Evolutionary conservation across 2,888 invertebrate genomes (phyloP), one percentile per base, ranked within the genome.

Genomic region (Leuctra nigra): DNA sequence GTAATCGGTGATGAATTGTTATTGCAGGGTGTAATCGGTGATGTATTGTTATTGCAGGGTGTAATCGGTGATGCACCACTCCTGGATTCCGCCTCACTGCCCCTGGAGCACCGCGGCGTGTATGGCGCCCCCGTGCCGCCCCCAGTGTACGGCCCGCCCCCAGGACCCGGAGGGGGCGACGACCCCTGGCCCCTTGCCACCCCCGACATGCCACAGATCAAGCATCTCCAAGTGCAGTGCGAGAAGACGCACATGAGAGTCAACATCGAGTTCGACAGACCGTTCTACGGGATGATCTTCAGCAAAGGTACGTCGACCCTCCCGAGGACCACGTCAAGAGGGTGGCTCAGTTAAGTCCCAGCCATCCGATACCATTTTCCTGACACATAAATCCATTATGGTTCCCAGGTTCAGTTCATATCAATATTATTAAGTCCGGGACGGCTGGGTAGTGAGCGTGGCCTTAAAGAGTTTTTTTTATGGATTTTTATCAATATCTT

Each of bases 231-330:
- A 77, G 94, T 94, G 64, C 93, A 94, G 71, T 94, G 94, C 73
- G 94, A 94, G 73, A 94, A 94, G 73, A 92, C 93, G 48, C 91
- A 92, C 71, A 94, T 94, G 93, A 80, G 93, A 54, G 94, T 94
- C 56, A 92, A 92, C 72, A 91, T 95, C 67, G 93, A 93, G 72
- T 95, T 94, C 74, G 94, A 94, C 71, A 81, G 93, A 48, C 93
- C 94, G 13, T 94, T 94, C 76, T 92, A 93, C 71, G 94, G 94
- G 25, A 92, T 94, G 89, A 93, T 94, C 69, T 94, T 94, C 77
- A 92, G 92, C 60, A 94, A 94, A 74, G 94, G 76, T 62, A 62
- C 63, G 29, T 11, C n/a, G n/a, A n/a, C n/a, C n/a, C n/a, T n/a
- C n/a, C n/a, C n/a, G n/a, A n/a, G n/a, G n/a, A n/a, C n/a, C n/a